Evolutionary conservation across 2,888 invertebrate species (phyloP), one percentile per base, ranked within the genome.

Genomic region (Ochropacha duplaris): DNA sequence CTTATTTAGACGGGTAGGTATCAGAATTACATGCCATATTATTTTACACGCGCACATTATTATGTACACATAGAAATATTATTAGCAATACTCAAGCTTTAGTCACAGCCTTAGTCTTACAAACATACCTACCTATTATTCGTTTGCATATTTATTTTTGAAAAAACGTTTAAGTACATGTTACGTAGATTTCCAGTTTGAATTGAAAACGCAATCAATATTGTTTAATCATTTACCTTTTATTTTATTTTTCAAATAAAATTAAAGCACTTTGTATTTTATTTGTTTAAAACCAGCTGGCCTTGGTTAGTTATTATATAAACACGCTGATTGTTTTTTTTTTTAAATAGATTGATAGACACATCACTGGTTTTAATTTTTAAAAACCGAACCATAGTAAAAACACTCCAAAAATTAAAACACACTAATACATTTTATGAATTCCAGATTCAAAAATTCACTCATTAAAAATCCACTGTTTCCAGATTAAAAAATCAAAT

Each of bases 21-120:
- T 84, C 70, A 81, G 80, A 81, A 86, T 89, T 89, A 89, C 87
- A 88, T 88, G 86, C 73, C 66, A 73, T 82, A 88, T 90, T 87
- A 72, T 71, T 81, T 90, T 90, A 88, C 89, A 83, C 67, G 56
- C 56, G 36, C 31, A 31, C 19, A 36, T 14, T 36, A 36, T 49
- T 31, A 56, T 50, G 50, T 56, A 51, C 55, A 28, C 52, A 49
- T 60, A 34, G 54, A 56, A 36, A 58, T 52, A 31, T 22, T 1
- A n/a, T 22, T 19, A 31, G 5, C 19, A 31, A 12, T 52, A 31
- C 34, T 19, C 31, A 52, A 52, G 52, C 5, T n/a, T 36, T 6
- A 36, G 36, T 5, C n/a, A n/a, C n/a, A n/a, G n/a, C n/a, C n/a
- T n/a, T n/a, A n/a, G n/a, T n/a, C n/a, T n/a, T n/a, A n/a, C n/a